Base-by-base conservation (phyloP, 2,113 vertebrate genomes). In the Anas platyrhynchos region DNA sequence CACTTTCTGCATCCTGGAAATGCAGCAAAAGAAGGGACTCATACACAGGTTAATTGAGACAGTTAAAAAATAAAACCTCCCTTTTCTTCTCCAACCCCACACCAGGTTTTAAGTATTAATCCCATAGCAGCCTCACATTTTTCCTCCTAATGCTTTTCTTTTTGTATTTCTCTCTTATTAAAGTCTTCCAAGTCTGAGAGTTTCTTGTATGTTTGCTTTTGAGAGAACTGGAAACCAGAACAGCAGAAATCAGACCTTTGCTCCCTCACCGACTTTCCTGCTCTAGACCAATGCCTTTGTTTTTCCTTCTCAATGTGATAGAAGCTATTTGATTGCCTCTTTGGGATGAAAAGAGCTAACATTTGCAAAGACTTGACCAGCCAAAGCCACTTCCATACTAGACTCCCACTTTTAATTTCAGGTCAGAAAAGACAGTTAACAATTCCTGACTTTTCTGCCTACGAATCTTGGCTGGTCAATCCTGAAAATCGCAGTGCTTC, bases 1-100 rank as follows among this genome's bases (percentile, higher is more conserved):
- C 96, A 0, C 97, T 93, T 83, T 97, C 92, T 55, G 86, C 91
- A 65, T 98, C 98, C 98, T 98, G 96, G 26, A 74, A 88, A 93
- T 13, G 85, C 68, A 68, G 17, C 4, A 88, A 26, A 21, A 50
- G 25, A 69, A 69, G 1, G 17, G n/a, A 41, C 15, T 8, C 74
- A 83, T 2, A 43, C 1, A 55, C 34, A n/a, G n/a, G 7, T 59
- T 3, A 2, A 38, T 0, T 32, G 11, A 50, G 63, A 73, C n/a
- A 21, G 55, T 8, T 26, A 4, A 32, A 55, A 23, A 13, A 41
- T 10, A 9, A 15, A 26, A 59, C 4, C 41, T n/a, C 61, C 63
- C 16, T 83, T 58, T 20, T 15, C 78, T 48, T 52, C 32, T 75
- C 34, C 48, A 79, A 13, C 5, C 54, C 44, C 59, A 27, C 1